phyloP scores from a whole-genome alignment of 1,140 invertebrate species.

The Pseudomyrmex pallidus region DNA sequence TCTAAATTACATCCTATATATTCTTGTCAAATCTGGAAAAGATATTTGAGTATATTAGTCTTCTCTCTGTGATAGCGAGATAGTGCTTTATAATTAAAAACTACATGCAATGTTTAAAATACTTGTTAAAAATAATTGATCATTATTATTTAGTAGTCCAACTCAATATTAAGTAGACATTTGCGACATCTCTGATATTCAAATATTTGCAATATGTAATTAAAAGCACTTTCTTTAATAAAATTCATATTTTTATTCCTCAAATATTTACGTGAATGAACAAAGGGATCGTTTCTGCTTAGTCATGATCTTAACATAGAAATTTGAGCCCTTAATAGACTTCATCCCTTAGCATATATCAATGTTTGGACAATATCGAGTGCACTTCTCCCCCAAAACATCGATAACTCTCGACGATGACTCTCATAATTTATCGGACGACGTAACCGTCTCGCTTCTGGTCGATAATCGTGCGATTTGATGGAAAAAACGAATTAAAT shows the following conservation, averaged over 20 bases:
- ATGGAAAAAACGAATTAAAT: slow-evolving; percentile 64
- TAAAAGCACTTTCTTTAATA: background rate
- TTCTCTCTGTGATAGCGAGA: no score
- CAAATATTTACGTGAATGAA: slow-evolving; percentile 5
- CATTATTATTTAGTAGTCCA: no score
- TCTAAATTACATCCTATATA: no score
- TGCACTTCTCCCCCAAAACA: background rate
- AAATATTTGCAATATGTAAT: background rate
- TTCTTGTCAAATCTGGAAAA: no score
- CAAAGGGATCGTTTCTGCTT: background rate
- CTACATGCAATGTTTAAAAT: no score
- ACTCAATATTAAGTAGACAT: no score
- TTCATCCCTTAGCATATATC: slow-evolving; percentile 17
- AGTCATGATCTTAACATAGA: background rate
- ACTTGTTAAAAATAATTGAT: no score
- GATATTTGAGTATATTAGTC: no score
- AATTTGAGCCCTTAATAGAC: background rate
- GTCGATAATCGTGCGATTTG: slow-evolving; percentile 38
- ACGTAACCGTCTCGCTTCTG: background rate
- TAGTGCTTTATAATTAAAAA: no score
- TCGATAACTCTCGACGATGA: background rate
- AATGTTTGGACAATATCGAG: slow-evolving; percentile 11
- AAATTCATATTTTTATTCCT: background rate
- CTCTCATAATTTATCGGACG: slow-evolving; percentile 11
- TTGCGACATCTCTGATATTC: no score